Percentiles rank a stretch among this genome's conserved stretches.
Evolutionary conservation across 2,888 invertebrate species (phyloP).

Genomic region (Danaus chrysippus): DNA sequence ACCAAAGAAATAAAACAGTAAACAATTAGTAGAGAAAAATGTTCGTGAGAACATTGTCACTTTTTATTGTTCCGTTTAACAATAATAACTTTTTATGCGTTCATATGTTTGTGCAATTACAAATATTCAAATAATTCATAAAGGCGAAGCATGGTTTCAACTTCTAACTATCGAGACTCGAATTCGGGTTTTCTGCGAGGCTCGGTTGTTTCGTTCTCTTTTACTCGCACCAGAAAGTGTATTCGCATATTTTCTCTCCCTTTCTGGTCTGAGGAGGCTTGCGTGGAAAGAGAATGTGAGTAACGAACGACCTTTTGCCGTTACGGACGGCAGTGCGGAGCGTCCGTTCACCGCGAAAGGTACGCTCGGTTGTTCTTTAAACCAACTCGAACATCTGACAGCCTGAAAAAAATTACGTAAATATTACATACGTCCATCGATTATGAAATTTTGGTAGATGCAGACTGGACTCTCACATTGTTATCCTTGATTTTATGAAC

Average conservation of each 20-base stretch:
- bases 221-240: slow-evolving; percentile 38
- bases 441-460: slow-evolving; percentile 45
- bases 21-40: slow-evolving; percentile 27
- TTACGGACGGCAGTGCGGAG: slow-evolving; percentile 77
- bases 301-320: slow-evolving; percentile 78
- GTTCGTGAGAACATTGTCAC: slow-evolving; percentile 34
- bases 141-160: slow-evolving; percentile 71
- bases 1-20: slow-evolving; percentile 16
- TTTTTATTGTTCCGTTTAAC: slow-evolving; percentile 33
- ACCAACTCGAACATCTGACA: slow-evolving; percentile 61
- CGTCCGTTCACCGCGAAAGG: slow-evolving; percentile 69
- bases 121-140: slow-evolving; percentile 72
- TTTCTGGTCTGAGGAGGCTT: slow-evolving; percentile 73
- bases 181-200: slow-evolving; percentile 75
- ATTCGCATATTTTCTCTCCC: slow-evolving; percentile 51
- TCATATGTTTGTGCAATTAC: slow-evolving; percentile 66
- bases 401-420: slow-evolving; percentile 76
- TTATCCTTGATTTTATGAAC: slow-evolving; percentile 32
- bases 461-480: slow-evolving; percentile 13
- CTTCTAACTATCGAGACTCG: slow-evolving; percentile 74
- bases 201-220: slow-evolving; percentile 53
- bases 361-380: slow-evolving; percentile 47
- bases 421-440: slow-evolving; percentile 74
- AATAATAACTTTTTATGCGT: slow-evolving; percentile 34
- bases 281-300: slow-evolving; percentile 79